Percentiles rank a stretch among this genome's conserved stretches.
Conservation (phyloP, 2,797 vertebrate genomes). For the Poeciliopsis gracilis region DNA sequence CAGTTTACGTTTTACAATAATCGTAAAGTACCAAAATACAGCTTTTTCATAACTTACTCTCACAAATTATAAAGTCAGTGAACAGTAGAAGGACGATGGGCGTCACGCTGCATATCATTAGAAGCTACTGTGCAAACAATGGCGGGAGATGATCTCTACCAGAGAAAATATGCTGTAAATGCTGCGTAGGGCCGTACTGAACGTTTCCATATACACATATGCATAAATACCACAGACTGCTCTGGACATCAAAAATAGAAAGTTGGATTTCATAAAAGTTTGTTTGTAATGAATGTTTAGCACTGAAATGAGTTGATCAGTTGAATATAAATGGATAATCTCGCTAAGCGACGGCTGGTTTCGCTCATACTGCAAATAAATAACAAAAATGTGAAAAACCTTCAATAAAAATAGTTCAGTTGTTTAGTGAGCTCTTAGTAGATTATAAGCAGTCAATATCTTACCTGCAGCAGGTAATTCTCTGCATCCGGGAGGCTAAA, state of each 20-base stretch:
- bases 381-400: conserved; percentile 49
- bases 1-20: conserved; percentile 72
- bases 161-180: conserved; percentile 73
- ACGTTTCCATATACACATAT: conserved; percentile 77
- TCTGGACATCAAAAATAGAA: conserved; percentile 78
- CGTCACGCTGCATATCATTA: conserved; percentile 78
- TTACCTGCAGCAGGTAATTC: background rate
- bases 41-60: conserved; percentile 73
- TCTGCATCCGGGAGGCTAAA: background rate
- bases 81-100: conserved; percentile 70
- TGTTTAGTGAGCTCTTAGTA: background rate
- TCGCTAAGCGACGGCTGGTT: conserved; percentile 51
- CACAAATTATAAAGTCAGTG: conserved; percentile 77
- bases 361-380: conserved; percentile 56
- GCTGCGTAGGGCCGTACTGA: conserved; percentile 65
- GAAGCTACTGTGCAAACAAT: conserved; percentile 80
- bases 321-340: conserved; percentile 65
- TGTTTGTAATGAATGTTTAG: conserved; percentile 64
- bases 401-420: background rate
- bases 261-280: conserved; percentile 61
- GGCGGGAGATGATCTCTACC: conserved; percentile 71
- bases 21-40: conserved; percentile 81
- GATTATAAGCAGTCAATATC: background rate
- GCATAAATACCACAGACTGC: conserved; percentile 77
- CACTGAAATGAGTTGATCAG: conserved; percentile 71